Conservation (phyloP, 2,797 vertebrate genomes). For the Gallirallus australis region DNA sequence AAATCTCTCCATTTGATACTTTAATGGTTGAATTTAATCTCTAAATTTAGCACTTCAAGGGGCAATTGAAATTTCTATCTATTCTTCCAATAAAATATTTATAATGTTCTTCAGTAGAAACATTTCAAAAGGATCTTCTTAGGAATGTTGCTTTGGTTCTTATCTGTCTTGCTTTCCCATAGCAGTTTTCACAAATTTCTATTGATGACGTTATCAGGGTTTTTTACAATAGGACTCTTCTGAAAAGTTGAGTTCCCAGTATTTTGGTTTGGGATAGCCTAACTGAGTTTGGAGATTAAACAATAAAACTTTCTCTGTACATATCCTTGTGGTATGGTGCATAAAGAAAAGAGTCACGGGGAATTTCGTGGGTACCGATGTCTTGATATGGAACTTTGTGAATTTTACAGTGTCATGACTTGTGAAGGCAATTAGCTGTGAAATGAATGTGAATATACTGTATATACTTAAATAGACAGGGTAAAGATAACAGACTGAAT, state of each 20-base stretch:
- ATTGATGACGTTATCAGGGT: neutral
- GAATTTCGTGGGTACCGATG: accelerated
- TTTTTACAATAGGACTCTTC: neutral
- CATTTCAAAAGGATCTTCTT: neutral
- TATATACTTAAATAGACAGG: neutral
- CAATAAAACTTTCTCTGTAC: neutral
- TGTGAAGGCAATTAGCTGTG: neutral
- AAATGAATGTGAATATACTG: neutral
- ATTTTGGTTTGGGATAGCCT: neutral
- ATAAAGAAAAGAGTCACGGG: neutral
- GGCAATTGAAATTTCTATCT: neutral
- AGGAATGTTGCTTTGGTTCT: neutral
- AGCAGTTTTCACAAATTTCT: neutral
- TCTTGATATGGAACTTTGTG: neutral
- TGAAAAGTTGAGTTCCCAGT: neutral
- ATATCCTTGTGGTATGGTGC: neutral
- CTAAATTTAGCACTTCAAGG: slow-evolving; percentile 42
- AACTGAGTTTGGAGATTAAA: neutral
- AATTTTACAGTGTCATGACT: neutral
- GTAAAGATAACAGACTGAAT: neutral
- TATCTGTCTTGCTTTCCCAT: neutral
- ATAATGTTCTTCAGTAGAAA: neutral
- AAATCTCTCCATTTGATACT: slow-evolving; percentile 35
- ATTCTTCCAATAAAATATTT: slow-evolving; percentile 50
- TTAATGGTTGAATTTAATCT: slow-evolving; percentile 10